These are phyloP conservation scores for Cheilosia urbana DNA, from an alignment of 2,888 invertebrate species.

Conservation along the genomic window DNA sequence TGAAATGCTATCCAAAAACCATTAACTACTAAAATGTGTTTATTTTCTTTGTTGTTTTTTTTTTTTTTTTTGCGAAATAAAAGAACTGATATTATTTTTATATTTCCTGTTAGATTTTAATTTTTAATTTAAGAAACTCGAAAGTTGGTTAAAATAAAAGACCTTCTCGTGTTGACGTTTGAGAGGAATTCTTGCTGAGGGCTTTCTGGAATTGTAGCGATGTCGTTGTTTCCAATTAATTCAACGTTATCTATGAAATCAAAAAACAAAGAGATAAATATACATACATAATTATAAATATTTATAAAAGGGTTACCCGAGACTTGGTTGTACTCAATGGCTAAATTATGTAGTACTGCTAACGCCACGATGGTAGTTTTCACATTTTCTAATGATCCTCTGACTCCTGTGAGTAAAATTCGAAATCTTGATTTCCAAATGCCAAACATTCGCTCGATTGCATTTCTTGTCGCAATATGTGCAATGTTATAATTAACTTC, in stretches of 20 bases:
- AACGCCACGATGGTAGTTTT: constrained; percentile 7
- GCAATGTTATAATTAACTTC: constrained; percentile 4
- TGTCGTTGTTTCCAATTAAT: background rate
- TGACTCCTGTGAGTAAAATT: constrained; percentile 17
- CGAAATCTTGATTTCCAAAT: constrained; percentile 21
- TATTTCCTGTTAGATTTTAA: background rate
- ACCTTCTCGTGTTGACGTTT: background rate
- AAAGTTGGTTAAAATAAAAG: background rate
- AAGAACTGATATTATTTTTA: background rate
- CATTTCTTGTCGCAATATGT: constrained; percentile 8
- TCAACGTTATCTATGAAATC: background rate
- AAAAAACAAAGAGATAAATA: background rate
- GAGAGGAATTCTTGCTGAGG: background rate
- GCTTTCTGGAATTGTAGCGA: background rate
- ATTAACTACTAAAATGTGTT: too few relatives aligned
- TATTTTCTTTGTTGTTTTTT: background rate
- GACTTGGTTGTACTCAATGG: constrained; percentile 8
- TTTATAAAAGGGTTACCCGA: background rate
- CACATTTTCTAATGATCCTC: constrained; percentile 11
- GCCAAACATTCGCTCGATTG: constrained; percentile 6
- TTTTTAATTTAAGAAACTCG: background rate
- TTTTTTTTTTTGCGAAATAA: background rate
- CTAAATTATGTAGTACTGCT: constrained; percentile 7
- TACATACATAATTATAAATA: background rate
- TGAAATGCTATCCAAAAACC: too few relatives aligned